Percentiles rank a stretch among this genome's conserved stretches.
Conservation (phyloP, 1,140 invertebrate genomes). For the Idris sp. region DNA sequence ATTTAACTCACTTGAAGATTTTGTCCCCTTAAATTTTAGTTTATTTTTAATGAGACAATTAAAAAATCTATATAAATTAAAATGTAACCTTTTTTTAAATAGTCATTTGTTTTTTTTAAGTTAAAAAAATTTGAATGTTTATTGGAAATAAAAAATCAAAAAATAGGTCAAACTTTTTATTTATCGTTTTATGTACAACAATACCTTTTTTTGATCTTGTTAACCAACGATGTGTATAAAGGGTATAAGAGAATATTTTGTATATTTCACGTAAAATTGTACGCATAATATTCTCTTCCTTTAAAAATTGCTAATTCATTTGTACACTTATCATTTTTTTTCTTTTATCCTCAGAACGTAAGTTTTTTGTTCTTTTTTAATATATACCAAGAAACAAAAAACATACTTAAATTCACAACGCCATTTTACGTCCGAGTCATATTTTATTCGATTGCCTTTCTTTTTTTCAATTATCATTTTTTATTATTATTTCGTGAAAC, state of each 20-base stretch:
- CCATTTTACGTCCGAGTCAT: constrained; percentile 22
- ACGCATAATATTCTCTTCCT: constrained; percentile 52
- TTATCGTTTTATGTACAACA: constrained; percentile 52
- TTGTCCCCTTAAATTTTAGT: too few relatives aligned
- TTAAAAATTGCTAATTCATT: constrained; percentile 53
- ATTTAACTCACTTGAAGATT: too few relatives aligned
- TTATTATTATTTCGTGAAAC: constrained; percentile 38
- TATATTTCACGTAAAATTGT: constrained; percentile 34
- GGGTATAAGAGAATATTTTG: constrained; percentile 55
- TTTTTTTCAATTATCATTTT: constrained; percentile 23
- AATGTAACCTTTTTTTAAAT: too few relatives aligned
- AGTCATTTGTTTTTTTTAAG: too few relatives aligned
- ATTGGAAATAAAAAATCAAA: constrained; percentile 13
- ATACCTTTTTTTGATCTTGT: constrained; percentile 47
- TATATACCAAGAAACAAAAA: too few relatives aligned
- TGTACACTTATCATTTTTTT: constrained; percentile 49
- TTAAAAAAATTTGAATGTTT: too few relatives aligned
- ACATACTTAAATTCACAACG: constrained; percentile 22
- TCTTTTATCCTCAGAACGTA: constrained; percentile 22
- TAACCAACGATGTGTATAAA: constrained; percentile 57
- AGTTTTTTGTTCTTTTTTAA: constrained; percentile 17
- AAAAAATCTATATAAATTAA: too few relatives aligned
- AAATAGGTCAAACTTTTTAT: constrained; percentile 48
- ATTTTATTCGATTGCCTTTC: constrained; percentile 8
- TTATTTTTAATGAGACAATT: too few relatives aligned